Base-by-base conservation (phyloP, 2,888 invertebrate genomes). In the Stenodera caucasica region DNA sequence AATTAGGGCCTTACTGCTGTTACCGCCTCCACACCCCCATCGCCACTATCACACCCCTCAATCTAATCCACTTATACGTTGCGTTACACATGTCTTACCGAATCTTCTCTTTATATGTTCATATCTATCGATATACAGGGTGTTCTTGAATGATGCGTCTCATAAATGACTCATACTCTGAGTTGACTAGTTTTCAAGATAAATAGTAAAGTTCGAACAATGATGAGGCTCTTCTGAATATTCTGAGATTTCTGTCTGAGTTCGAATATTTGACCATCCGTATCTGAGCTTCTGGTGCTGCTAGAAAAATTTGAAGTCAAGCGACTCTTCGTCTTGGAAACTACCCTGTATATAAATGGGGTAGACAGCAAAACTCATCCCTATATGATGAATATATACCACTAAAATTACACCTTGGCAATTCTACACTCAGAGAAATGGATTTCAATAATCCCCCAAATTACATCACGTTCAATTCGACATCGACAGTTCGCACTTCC, bases 1-100 rank as follows among this genome's bases (percentile, higher is more conserved):
- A 72, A 72, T 72, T 70, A 72, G 67, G 57, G 57, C 45, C 45
- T 15, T 54, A 49, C 12, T n/a, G 40, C 18, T 15, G n/a, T 12
- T 12, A 23, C 12, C 23, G n/a, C 45, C 8, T 37, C 8, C 15
- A 15, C 15, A 37, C 15, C 15, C 14, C 15, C 45, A 45, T n/a
- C 33, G 26, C 53, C 52, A 32, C 55, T 58, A 45, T n/a, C 50
- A 52, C 55, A 55, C n/a, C 14, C 55, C 11, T n/a, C 35, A 30
- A 21, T 14, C 30, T 61, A 64, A 61, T 64, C 61, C 64, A 61
- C 58, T 64, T 61, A 64, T 9, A 40, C 40, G 40, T 40, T 53
- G 54, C 37, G 50, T 50, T 54, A 61, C 64, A 64, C 57, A 63
- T 58, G 63, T 63, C 63, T 63, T 37, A 55, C 23, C 45, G 57